Conservation (phyloP, 2,113 vertebrate species). For the Pholis gunnellus region DNA sequence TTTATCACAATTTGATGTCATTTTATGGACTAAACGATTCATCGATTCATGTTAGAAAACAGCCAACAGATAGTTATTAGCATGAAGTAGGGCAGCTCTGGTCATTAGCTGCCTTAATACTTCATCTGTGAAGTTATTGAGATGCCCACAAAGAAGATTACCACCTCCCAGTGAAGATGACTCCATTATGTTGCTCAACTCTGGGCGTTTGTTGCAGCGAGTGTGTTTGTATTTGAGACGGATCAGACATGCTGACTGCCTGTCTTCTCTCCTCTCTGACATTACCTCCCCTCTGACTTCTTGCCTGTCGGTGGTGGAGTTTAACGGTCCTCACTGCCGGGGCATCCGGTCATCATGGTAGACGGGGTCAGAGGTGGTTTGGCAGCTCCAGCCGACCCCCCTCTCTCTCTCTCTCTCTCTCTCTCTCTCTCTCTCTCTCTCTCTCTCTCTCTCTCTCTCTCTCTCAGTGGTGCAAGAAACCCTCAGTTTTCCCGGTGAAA, state of each 20-base stretch:
- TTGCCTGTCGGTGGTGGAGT: neutral
- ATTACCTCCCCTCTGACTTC: slow-evolving; percentile 10
- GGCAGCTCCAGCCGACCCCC: neutral
- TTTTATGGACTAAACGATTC: neutral
- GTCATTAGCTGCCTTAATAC: neutral
- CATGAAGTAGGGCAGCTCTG: no score
- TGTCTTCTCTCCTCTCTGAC: slow-evolving; percentile 13
- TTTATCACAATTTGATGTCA: neutral
- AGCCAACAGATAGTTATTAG: neutral
- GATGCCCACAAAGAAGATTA: neutral
- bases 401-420: neutral
- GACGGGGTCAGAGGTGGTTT: slow-evolving; percentile 43
- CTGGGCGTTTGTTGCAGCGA: slow-evolving; percentile 4
- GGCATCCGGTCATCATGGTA: neutral
- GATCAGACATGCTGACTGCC: slow-evolving; percentile 24
- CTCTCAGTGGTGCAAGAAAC: slow-evolving; percentile 29
- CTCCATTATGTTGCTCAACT: slow-evolving; percentile 27
- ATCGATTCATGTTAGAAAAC: neutral
- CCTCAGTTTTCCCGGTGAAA: slow-evolving; percentile 39
- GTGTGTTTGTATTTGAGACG: slow-evolving; percentile 19
- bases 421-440: neutral
- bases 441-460: neutral
- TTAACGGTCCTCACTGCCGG: neutral
- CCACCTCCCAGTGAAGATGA: slow-evolving; percentile 4
- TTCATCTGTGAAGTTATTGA: neutral